Evolutionary conservation across 2,113 vertebrate genomes (phyloP).

Genomic region (Corythaeola cristata): DNA sequence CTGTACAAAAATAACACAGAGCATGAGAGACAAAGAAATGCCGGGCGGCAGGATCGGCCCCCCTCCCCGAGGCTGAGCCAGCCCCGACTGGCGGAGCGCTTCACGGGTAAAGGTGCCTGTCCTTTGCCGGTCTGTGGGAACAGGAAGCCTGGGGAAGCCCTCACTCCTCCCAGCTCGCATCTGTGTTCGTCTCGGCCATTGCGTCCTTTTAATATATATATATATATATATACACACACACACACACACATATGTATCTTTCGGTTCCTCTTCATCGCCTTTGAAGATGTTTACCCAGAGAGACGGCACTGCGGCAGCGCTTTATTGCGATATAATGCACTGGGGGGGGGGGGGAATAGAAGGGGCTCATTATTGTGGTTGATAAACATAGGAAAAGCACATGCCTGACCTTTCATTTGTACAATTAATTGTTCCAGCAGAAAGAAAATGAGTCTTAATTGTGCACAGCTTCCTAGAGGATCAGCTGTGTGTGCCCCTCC

Average conservation of each 20-base stretch:
- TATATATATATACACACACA: accelerated
- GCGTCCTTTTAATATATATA: background rate
- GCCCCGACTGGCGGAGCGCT: background rate
- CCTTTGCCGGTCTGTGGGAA: accelerated
- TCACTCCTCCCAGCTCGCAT: background rate
- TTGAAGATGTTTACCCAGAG: background rate
- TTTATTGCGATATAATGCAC: constrained; percentile 3
- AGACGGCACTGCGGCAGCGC: background rate
- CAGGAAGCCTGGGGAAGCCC: background rate
- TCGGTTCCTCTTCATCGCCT: background rate
- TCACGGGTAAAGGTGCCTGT: background rate
- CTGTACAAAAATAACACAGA: background rate
- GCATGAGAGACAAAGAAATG: background rate
- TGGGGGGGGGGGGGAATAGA: background rate
- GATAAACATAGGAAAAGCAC: constrained; percentile 57
- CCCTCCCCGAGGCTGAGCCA: background rate
- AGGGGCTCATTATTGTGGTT: constrained; percentile 45
- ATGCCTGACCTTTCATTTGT: constrained; percentile 60
- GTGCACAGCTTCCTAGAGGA: constrained; percentile 49
- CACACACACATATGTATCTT: no score
- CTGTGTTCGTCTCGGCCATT: background rate
- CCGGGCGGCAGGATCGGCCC: background rate
- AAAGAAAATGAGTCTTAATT: constrained; percentile 53
- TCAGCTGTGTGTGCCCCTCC: constrained; percentile 26
- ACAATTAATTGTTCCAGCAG: constrained; percentile 58